These are phyloP conservation scores for Motacilla alba DNA, from an alignment of 2,113 vertebrate species.

Conservation along the genomic window DNA sequence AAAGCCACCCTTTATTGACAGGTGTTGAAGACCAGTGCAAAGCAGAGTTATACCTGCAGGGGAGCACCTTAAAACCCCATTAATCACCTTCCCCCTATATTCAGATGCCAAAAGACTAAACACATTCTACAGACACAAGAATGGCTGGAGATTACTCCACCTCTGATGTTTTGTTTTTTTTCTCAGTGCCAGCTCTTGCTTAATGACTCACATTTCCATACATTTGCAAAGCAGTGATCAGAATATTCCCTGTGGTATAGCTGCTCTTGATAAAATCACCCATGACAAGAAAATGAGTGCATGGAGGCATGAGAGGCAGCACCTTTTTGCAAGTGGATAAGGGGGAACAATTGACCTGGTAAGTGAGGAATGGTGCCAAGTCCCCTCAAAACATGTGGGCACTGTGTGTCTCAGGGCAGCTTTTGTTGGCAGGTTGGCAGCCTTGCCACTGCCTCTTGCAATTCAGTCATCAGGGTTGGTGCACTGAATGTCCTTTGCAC, in stretches of 20 bases:
- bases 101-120: background rate
- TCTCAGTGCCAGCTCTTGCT: background rate
- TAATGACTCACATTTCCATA: background rate
- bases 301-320: background rate
- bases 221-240: background rate
- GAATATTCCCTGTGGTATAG: background rate
- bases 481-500: background rate
- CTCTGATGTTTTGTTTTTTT: background rate
- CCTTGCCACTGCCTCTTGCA: background rate
- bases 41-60: background rate
- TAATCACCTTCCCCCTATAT: background rate
- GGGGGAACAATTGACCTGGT: fast-evolving
- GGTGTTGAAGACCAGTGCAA: background rate
- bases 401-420: background rate
- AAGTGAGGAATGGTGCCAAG: background rate
- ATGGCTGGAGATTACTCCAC: background rate
- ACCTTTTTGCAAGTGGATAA: background rate
- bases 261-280: background rate
- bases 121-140: background rate
- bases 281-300: background rate
- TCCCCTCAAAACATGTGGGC: background rate
- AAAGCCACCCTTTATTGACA: background rate
- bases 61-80: background rate
- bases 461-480: background rate
- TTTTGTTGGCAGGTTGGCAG: background rate